phyloP scores from a whole-genome alignment of 2,888 invertebrate genomes.

The Schizotus pectinicornis region DNA sequence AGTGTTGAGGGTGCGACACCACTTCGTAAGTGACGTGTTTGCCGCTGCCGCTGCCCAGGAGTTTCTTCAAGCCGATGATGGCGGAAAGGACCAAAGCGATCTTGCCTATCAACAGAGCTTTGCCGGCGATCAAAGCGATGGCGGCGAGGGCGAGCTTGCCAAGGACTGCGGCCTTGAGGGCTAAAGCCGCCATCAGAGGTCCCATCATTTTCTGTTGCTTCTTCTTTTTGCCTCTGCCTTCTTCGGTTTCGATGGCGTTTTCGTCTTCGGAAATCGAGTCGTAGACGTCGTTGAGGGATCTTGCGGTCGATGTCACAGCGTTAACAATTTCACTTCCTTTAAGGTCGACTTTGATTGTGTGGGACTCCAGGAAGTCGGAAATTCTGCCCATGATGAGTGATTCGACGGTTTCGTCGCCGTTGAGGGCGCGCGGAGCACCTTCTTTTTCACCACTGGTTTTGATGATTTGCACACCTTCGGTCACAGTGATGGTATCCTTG shows the following conservation, averaged over 20 bases:
- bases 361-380: slow-evolving; percentile 78
- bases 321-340: slow-evolving; percentile 85
- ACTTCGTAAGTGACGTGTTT: slow-evolving; percentile 90
- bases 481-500: slow-evolving; percentile 79
- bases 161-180: slow-evolving; percentile 79
- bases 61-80: slow-evolving; percentile 83
- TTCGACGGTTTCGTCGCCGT: slow-evolving; percentile 70
- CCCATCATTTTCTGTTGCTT: slow-evolving; percentile 81
- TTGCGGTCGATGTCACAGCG: slow-evolving; percentile 79
- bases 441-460: slow-evolving; percentile 73
- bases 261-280: slow-evolving; percentile 68
- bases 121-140: slow-evolving; percentile 85
- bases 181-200: slow-evolving; percentile 76
- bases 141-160: slow-evolving; percentile 80
- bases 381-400: slow-evolving; percentile 70
- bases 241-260: slow-evolving; percentile 66
- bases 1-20: slow-evolving; percentile 83
- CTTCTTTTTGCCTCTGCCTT: slow-evolving; percentile 81
- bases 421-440: slow-evolving; percentile 77
- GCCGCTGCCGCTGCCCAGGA: slow-evolving; percentile 68
- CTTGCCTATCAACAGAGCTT: slow-evolving; percentile 84
- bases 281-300: slow-evolving; percentile 78
- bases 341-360: slow-evolving; percentile 82
- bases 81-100: slow-evolving; percentile 83
- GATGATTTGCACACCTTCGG: slow-evolving; percentile 84